Base-by-base conservation (phyloP, 2,113 vertebrate genomes). In the Ornithorhynchus anatinus region DNA sequence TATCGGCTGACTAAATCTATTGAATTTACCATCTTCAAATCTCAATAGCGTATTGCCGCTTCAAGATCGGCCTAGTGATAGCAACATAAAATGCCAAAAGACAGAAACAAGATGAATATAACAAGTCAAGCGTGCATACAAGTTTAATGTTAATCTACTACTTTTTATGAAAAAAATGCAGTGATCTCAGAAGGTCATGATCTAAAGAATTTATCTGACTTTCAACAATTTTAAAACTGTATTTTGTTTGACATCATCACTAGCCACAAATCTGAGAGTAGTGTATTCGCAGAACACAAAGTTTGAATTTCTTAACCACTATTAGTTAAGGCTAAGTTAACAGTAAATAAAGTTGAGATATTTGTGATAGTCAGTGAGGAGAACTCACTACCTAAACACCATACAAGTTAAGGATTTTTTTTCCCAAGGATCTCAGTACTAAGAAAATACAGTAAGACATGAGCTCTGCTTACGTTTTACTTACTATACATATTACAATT, bases 391-490 rank as follows among this genome's bases (percentile, higher is more conserved):
- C 37, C 53, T 31, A 45, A 71, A 0, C 2, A 56, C 19, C 7
- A 3, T 35, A 12, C 35, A 11, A 44, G 7, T 35, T 15, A 13
- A 69, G 48, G 60, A 16, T 1, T 14, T 38, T 74, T 77, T 69
- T n/a, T n/a, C n/a, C n/a, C n/a, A n/a, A n/a, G n/a, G n/a, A n/a
- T n/a, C n/a, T n/a, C n/a, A n/a, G n/a, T n/a, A n/a, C n/a, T n/a
- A n/a, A n/a, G n/a, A n/a, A n/a, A n/a, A n/a, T n/a, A n/a, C n/a
- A n/a, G n/a, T n/a, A n/a, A n/a, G n/a, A n/a, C n/a, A n/a, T 57
- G 31, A 42, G 72, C 76, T 68, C 32, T 38, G 57, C 38, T 75
- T 38, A 53, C 75, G 75, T 39, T 22, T n/a, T n/a, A n/a, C n/a
- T n/a, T n/a, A n/a, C n/a, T n/a, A n/a, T n/a, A n/a, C n/a, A n/a